Evolutionary conservation across 2,113 vertebrate genomes (phyloP), one percentile per base, ranked within the genome.

Genomic region (Electrona antarctica): DNA sequence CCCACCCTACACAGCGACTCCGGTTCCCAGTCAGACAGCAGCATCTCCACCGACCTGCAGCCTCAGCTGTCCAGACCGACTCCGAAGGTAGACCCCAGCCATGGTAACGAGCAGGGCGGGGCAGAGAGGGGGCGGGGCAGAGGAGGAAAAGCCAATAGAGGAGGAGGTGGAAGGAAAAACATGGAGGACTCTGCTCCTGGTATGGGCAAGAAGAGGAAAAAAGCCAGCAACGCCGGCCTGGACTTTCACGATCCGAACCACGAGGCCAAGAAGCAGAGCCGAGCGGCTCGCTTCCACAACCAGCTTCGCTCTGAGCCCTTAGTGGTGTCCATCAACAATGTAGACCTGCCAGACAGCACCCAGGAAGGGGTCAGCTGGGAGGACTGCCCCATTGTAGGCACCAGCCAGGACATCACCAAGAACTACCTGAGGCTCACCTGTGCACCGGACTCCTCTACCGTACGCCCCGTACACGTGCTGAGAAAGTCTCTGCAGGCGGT

Each of bases 391-490:
- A 98, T 97, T 1, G 94, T 96, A 21, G 96, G 96, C 49, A 95
- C 95, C 11, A 95, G 94, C 83, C 94, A 95, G 14, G 96, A 98
- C 58, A 90, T 98, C 81, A 96, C 96, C 60, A 98, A 98, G 77
- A 88, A 84, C 87, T 97, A 98, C 85, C 88, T 97, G 65, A 94
- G 96, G 5, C 93, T 98, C 67, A 98, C 96, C 62, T 97, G 96
- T 4, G 96, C 96, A 48, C 96, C 96, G 0, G 96, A 98, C 81
- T 93, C 96, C 0, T 91, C 93, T 45, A 96, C 95, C 0, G 96
- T 98, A 57, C 92, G 95, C 69, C 95, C 96, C 0, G 93, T 97
- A 3, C 50, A 92, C 3, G 96, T 97, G 2, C 85, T 97, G 64
- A 93, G 90, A 72, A 97, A 94, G 70, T 96, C 96, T 3, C 75